Conservation (phyloP, 2,113 vertebrate species). For the Misgurnus anguillicaudatus region DNA sequence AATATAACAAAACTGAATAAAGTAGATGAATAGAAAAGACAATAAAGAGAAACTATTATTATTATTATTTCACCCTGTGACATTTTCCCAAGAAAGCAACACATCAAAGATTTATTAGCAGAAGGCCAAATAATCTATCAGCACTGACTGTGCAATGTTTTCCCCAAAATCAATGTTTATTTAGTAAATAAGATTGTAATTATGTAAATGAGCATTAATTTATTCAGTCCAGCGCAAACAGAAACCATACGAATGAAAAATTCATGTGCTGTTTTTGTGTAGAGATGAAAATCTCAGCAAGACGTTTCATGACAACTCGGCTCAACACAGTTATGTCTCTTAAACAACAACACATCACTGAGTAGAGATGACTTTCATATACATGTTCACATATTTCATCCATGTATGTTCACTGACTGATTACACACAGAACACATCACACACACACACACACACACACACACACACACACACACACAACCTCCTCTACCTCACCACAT, state of each 20-base stretch:
- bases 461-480: background rate
- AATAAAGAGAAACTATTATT: background rate
- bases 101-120: background rate
- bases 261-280: conserved; percentile 45
- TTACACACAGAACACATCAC: conserved; percentile 1
- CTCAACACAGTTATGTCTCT: too few species aligned
- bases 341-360: too few species aligned
- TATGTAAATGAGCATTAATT: conserved; percentile 65
- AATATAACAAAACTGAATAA: background rate
- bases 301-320: background rate
- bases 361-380: too few species aligned
- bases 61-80: background rate
- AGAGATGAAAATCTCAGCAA: background rate
- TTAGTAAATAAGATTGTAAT: conserved; percentile 68
- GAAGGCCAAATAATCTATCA: background rate
- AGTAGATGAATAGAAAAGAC: background rate
- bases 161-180: conserved; percentile 56
- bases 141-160: background rate
- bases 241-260: conserved; percentile 49
- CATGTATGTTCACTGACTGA: background rate
- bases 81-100: background rate
- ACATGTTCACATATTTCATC: background rate
- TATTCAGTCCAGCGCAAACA: conserved; percentile 50
- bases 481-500: background rate
- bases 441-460: background rate